Base-by-base conservation (phyloP, 2,113 vertebrate genomes). In the Aphyosemion australe region DNA sequence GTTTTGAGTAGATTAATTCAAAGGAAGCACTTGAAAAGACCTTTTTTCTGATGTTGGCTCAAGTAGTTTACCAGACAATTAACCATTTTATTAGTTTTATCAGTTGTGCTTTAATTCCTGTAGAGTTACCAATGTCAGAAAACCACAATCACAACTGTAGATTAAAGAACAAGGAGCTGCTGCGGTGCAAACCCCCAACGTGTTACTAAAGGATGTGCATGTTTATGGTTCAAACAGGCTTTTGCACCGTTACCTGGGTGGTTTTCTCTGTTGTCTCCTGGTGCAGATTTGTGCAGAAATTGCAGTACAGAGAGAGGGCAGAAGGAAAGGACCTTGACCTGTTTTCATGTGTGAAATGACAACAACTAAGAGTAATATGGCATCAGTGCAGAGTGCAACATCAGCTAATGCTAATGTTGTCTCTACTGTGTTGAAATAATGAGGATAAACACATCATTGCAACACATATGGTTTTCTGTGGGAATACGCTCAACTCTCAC, bases 371-470 rank as follows among this genome's bases (percentile, higher is more conserved):
- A 60, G 34, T 49, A 37, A 58, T 45, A 41, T 32, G 53, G 32
- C n/a, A 48, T 79, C 51, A 69, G 55, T 65, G 32, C 58, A 37
- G 45, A 57, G 55, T 52, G 66, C 55, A 74, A 20, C 60, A 65
- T 63, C 64, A 56, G 48, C 37, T 5, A 11, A 7, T 55, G 43
- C 50, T 66, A 32, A 58, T 19, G 21, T 19, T 48, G 15, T 55
- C 46, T 39, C 12, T 41, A 16, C 41, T 8, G 42, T 37, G 18
- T 14, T 42, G 39, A 75, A 54, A 41, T 65, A 69, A 62, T 42
- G 19, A 56, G 21, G 21, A 66, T 47, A 46, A 69, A 57, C 12
- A 39, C 47, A 43, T 52, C 47, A 37, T 13, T 58, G 42, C 18
- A 57, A 31, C 31, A 41, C 26, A 15, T 18, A 21, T 18, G 2